Evolutionary conservation across 2,888 invertebrate species (phyloP), one percentile per base, ranked within the genome.

Genomic region (Dasysyrphus albostriatus): DNA sequence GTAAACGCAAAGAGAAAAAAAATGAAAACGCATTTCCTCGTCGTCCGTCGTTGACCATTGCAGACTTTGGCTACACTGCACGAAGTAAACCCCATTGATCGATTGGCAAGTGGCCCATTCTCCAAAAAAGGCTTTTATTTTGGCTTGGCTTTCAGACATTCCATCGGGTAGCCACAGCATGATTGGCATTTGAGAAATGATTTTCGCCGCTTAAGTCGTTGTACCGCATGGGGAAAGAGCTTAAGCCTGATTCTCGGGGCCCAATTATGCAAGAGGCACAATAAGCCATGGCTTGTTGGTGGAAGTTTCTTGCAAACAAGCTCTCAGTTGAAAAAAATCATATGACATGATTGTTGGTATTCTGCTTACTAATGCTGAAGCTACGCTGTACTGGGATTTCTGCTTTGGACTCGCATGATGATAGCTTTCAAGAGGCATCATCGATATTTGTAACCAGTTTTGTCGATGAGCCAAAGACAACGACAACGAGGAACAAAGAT

Each of bases 201-300:
- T 47, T 59, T 69, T 65, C 34, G 42, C 49, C 42, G 42, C 49
- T 42, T 37, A 42, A 51, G 37, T 54, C 61, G 24, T 8, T 56
- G 19, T 49, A 75, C 32, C 54, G 54, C 39, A 24, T 42, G 16
- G 14, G 29, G 56, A 51, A 63, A 75, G 44, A 63, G 61, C 14
- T 44, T 37, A 10, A 58, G 67, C n/a, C 49, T 10, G 54, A 58
- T 56, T 65, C 39, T 42, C 58, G 29, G 7, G 10, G 32, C 14
- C 12, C 63, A 82, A 85, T 85, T 87, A 87, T 83, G 82, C 83
- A 87, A 87, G 82, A 69, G 24, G 24, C 84, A 77, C 81, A 54
- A 80, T 72, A 44, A 79, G 44, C 67, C 54, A 67, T 58, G 1
- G 51, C 44, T 44, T 47, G 24, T 24, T 24, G 47, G 10, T 70